Percentiles rank a stretch among this genome's conserved stretches.
phyloP scores from a whole-genome alignment of 30 jellyfish, hydroid and myxozoan genomes.

The Phacellophora camtschatica region DNA sequence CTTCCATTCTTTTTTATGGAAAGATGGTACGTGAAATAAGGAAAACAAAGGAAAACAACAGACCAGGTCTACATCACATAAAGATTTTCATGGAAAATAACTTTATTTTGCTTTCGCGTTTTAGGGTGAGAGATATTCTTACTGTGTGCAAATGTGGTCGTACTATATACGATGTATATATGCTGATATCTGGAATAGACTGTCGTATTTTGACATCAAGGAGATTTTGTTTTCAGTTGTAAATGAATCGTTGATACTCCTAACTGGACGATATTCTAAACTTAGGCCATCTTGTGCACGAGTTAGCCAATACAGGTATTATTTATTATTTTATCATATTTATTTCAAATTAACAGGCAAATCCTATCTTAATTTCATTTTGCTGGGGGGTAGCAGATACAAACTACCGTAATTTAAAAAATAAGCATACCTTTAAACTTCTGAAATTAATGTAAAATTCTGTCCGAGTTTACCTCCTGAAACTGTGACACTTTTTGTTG shows the following conservation, averaged over 20 bases:
- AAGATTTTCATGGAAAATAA: background rate
- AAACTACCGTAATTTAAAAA: too few relatives aligned
- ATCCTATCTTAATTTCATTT: too few relatives aligned
- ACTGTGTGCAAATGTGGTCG: slow-evolving; percentile 81
- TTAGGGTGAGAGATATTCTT: slow-evolving; percentile 93
- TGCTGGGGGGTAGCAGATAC: too few relatives aligned
- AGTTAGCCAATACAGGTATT: slow-evolving; percentile 76
- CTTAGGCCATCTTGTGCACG: slow-evolving; percentile 79
- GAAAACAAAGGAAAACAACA: background rate
- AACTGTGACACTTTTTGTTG: too few relatives aligned
- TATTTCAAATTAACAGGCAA: too few relatives aligned
- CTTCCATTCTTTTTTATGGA: too few relatives aligned
- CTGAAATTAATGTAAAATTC: too few relatives aligned
- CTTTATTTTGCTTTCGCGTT: background rate
- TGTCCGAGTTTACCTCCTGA: too few relatives aligned
- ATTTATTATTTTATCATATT: background rate
- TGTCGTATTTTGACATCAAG: slow-evolving; percentile 38
- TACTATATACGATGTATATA: slow-evolving; percentile 68
- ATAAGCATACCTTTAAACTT: too few relatives aligned
- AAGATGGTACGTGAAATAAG: too few relatives aligned
- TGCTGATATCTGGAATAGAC: slow-evolving; percentile 36
- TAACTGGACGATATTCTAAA: slow-evolving; percentile 68
- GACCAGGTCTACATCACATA: background rate
- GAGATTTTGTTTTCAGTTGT: slow-evolving; percentile 29
- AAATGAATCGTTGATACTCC: slow-evolving; percentile 43